These are phyloP conservation scores for Ichneumoninae sp. DNA, from an alignment of 2,888 invertebrate genomes.

Conservation along the genomic window DNA sequence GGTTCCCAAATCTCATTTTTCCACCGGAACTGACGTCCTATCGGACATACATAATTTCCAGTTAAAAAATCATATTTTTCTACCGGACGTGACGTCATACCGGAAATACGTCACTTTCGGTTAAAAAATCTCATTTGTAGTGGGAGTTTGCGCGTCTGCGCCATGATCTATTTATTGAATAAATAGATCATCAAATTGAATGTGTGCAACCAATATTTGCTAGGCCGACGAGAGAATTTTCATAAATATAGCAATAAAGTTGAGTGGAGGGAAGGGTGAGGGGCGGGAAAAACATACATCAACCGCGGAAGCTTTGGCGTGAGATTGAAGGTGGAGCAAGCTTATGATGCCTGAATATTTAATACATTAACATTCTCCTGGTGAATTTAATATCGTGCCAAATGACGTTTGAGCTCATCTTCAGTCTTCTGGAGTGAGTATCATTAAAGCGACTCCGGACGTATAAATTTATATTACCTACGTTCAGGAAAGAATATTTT, in stretches of 20 bases:
- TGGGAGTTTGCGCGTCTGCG: background rate
- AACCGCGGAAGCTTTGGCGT: background rate
- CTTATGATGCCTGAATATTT: background rate
- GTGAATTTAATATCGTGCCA: conserved; percentile 1
- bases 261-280: background rate
- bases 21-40: too few relatives aligned
- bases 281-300: background rate
- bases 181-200: background rate
- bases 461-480: background rate
- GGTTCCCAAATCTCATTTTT: too few relatives aligned
- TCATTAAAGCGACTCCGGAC: background rate
- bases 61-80: too few relatives aligned
- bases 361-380: background rate
- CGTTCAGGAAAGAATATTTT: background rate
- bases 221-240: background rate
- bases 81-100: too few relatives aligned
- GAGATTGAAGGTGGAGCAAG: background rate
- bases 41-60: too few relatives aligned
- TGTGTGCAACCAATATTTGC: background rate
- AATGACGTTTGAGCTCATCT: background rate
- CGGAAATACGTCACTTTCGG: background rate
- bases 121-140: background rate
- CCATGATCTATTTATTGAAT: too few relatives aligned
- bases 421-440: background rate
- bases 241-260: background rate